Conservation (phyloP, 2,888 invertebrate genomes). For the Norana najaformis region DNA sequence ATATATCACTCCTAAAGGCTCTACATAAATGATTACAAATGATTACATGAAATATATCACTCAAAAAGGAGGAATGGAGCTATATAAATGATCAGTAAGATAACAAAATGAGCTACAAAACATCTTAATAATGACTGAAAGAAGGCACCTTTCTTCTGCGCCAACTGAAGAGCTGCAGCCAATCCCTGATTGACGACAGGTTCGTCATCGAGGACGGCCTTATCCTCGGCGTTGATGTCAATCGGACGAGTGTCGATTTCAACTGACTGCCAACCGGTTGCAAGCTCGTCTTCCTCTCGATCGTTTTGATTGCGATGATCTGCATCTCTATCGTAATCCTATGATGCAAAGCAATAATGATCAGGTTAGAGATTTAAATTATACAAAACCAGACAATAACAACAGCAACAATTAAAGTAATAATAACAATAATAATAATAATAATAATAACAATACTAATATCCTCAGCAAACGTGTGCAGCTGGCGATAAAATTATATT, state of each 20-base stretch:
- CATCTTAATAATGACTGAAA: too few species aligned
- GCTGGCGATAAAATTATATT: too few species aligned
- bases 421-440: too few species aligned
- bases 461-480: too few species aligned
- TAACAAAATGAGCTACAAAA: too few species aligned
- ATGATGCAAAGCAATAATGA: not conserved
- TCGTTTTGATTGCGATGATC: conserved; percentile 46
- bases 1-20: not conserved
- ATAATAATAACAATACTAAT: too few species aligned
- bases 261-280: conserved; percentile 67
- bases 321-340: conserved; percentile 26
- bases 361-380: not conserved
- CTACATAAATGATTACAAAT: too few species aligned
- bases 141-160: conserved; percentile 78
- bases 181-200: conserved; percentile 84
- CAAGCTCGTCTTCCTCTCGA: conserved; percentile 64
- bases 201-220: conserved; percentile 83
- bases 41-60: too few species aligned
- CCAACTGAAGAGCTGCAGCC: conserved; percentile 84
- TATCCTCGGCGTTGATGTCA: conserved; percentile 58
- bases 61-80: too few species aligned
- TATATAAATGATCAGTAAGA: too few species aligned
- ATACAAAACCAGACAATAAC: too few species aligned
- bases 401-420: too few species aligned
- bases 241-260: conserved; percentile 68